Evolutionary conservation across 2,113 vertebrate species (phyloP), one percentile per base, ranked within the genome.

Genomic region (Sorex araneus): DNA sequence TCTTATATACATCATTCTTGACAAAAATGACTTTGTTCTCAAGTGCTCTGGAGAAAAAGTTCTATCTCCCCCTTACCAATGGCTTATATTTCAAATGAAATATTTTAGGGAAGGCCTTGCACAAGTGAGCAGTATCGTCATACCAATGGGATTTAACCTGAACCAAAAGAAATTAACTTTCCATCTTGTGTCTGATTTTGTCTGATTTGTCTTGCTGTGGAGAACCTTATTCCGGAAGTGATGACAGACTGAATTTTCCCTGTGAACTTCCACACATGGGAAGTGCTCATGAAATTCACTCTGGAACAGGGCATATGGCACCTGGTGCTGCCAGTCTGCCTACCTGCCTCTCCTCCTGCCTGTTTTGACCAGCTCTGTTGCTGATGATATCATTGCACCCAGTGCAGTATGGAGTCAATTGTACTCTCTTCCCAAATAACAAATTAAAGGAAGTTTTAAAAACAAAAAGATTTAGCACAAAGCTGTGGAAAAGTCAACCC

Each of bases 391-490:
- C 54, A 1, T 36, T 1, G 15, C 2, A 40, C 36, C 27, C 28
- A 34, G 4, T 11, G 8, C 0, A 28, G 74, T 36, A 12, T 75
- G 54, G 81, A 84, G 54, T 88, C 82, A 36, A n/a, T 54, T 81
- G 57, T 23, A 30, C 80, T 83, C 28, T 95, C n/a, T 92, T 73
- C 79, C 88, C n/a, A 0, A 75, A 85, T 1, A 74, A 18, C 47
- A 76, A 78, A 74, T 89, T 89, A 82, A 90, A 57, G 28, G 11
- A 76, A 73, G n/a, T 79, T 64, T 2, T 45, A 78, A 64, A 70
- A n/a, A n/a, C n/a, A n/a, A 70, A 73, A 32, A 74, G 45, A 78
- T 57, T 95, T 89, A 95, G 69, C 80, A 83, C 79, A 91, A 92
- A 93, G 84, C 69, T 70, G 66, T 78, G 4, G 40, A 87, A 70